Evolutionary conservation across 2,113 vertebrate species (phyloP), one percentile per base, ranked within the genome.

Genomic region (Hymenochirus boettgeri): DNA sequence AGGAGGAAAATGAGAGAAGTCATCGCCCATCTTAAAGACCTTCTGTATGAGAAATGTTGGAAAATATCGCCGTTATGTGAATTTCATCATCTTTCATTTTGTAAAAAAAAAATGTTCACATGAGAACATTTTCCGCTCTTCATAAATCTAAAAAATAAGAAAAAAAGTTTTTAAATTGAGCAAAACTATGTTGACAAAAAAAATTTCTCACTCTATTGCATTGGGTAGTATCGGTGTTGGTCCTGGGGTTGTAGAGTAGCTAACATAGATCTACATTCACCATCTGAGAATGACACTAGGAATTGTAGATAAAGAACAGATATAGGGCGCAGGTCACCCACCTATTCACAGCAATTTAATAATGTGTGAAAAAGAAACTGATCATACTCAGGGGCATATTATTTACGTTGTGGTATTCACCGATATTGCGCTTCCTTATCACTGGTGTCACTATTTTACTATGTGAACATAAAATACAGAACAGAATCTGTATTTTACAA

Each of bases 291-390:
- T 15, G 39, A 42, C n/a, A 3, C 7, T 42, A 17, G 39, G 15
- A 42, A 17, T 42, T 42, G 17, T 42, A n/a, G 17, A 6, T 42
- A 6, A 42, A 42, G 13, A 42, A 15, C 73, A 71, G 31, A 4
- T 11, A 22, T 75, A 78, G 3, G 0, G 2, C 46, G 25, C 62
- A 42, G 57, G 56, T 74, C 71, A 62, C 10, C 70, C 75, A 61
- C 54, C 53, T 31, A 78, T 83, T 79, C 75, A 29, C 76, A 54
- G 79, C 74, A 74, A 75, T 75, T 52, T 75, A 79, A 72, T 42
- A 55, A 46, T 18, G 66, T 54, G 62, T 59, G 55, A 19, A 22
- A 24, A 67, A 71, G 73, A 80, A 67, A 33, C n/a, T n/a, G n/a
- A n/a, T n/a, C n/a, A n/a, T n/a, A n/a, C n/a, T n/a, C n/a, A n/a